Base-by-base conservation (phyloP, 1,140 invertebrate species). In the Pachypeltis micranthus region DNA sequence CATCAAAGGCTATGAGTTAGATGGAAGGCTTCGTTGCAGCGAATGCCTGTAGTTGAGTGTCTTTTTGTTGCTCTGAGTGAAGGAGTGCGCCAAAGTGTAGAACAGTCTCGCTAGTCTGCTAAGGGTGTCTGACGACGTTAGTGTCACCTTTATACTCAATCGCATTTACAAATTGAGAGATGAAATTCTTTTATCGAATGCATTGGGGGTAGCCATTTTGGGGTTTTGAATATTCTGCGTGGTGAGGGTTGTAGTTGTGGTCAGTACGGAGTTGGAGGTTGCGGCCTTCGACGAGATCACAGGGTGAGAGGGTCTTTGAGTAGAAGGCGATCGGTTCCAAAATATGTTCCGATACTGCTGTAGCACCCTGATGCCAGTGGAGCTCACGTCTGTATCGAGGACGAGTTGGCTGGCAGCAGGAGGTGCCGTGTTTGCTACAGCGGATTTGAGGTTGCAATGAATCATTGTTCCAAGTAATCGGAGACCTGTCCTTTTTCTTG, bases 161-260 rank as follows among this genome's bases (percentile, higher is more conserved):
- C 28, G 74, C 70, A 0, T 71, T 75, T 0, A 71, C 67, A 34
- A 74, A 75, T 64, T 74, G 72, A 1, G 58, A 55, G 4, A 77
- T 74, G 31, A 67, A 73, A 60, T 72, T 70, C 1, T 74, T 44
- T 10, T 74, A 67, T 16, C 68, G 44, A 10, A 65, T 65, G 60
- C 69, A 70, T 65, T 51, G 19, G 69, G 72, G 12, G 71, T 69
- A 44, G 51, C 64, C 24, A 69, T 68, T 16, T 70, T 65, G 0
- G 23, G 12, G 25, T 69, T 69, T 34, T 66, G 2, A 74, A 60
- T 14, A 72, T 72, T 61, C 72, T 73, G 59, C n/a, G n/a, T n/a
- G n/a, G n/a, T n/a, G n/a, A n/a, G n/a, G n/a, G n/a, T n/a, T n/a
- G n/a, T n/a, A n/a, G n/a, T n/a, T n/a, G n/a, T 75, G 72, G 63